Evolutionary conservation across 2,888 invertebrate genomes (phyloP), one percentile per base, ranked within the genome.

Genomic region (Eurytoma californica): DNA sequence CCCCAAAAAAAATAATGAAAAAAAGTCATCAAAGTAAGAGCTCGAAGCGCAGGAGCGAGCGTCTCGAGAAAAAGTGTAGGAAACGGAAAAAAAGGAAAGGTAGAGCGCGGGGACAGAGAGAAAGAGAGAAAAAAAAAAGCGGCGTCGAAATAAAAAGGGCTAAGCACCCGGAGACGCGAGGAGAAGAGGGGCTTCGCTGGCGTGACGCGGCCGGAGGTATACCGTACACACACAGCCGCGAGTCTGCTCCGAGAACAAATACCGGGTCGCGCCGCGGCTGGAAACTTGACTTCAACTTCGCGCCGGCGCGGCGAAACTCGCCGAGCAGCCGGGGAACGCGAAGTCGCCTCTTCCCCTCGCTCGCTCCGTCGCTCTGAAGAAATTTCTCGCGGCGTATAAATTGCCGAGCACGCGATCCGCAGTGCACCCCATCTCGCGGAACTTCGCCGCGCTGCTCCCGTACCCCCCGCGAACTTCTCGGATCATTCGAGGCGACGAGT

Each of bases 351-450:
- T 9, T 9, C 9, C 39, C 9, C 39, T 39, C 39, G 7, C 39
- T 9, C 16, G 2, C 16, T 14, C 28, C 39, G 39, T 30, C 3
- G 63, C 63, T 63, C 47, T 63, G 63, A 20, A 63, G 63, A 47
- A 63, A 63, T 63, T 63, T 39, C 63, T 63, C 63, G 63, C 39
- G 63, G 39, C 63, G 63, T 47, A 63, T 63, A 63, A 63, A 63
- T 63, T 20, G 63, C 39, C 39, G 63, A 63, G 47, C 63, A 63
- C 63, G 47, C 63, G 60, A 18, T 3, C 63, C 24, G 63, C 63
- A 16, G 53, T 14, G 53, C 16, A 53, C 5, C 14, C n/a, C 12
- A 13, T 53, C 14, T 1, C 53, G 14, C 3, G 47, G 47, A 63
- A 63, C 18, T 63, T 63, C 39, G 18, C 63, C 63, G 60, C 5